Percentiles rank a stretch among this genome's conserved stretches.
Evolutionary conservation across 2,888 invertebrate genomes (phyloP).

Genomic region (Sericinus montela): DNA sequence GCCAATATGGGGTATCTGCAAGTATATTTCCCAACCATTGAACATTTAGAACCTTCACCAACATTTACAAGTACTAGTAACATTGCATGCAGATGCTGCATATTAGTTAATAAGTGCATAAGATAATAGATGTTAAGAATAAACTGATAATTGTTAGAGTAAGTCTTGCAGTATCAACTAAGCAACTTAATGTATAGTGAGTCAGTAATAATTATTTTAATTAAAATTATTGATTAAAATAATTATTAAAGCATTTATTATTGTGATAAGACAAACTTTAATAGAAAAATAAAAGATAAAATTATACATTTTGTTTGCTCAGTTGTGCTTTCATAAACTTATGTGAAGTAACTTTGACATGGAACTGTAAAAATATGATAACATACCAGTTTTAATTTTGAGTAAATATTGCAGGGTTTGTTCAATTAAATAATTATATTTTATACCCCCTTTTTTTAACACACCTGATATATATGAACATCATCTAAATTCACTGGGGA

Average conservation of each 20-base stretch:
- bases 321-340: neutral
- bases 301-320: neutral
- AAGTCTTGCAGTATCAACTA: neutral
- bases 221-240: too few relatives aligned
- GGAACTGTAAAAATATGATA: conserved; percentile 2
- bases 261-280: too few relatives aligned
- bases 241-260: too few relatives aligned
- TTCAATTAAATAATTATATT: conserved; percentile 14
- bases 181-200: neutral
- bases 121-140: conserved; percentile 26
- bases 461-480: neutral
- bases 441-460: neutral
- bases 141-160: conserved; percentile 19
- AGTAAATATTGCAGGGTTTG: conserved; percentile 5
- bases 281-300: too few relatives aligned
- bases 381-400: conserved; percentile 5
- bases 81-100: conserved; percentile 36
- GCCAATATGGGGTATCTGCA: conserved; percentile 32
- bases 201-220: neutral
- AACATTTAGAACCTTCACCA: neutral
- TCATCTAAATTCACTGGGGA: neutral
- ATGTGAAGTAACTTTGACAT: conserved; percentile 2
- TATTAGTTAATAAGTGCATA: conserved; percentile 32
- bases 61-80: neutral
- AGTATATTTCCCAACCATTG: conserved; percentile 4